These are phyloP conservation scores for Aurelia sp. DNA, from an alignment of 30 jellyfish, hydroid and myxozoan genomes.

Conservation along the genomic window DNA sequence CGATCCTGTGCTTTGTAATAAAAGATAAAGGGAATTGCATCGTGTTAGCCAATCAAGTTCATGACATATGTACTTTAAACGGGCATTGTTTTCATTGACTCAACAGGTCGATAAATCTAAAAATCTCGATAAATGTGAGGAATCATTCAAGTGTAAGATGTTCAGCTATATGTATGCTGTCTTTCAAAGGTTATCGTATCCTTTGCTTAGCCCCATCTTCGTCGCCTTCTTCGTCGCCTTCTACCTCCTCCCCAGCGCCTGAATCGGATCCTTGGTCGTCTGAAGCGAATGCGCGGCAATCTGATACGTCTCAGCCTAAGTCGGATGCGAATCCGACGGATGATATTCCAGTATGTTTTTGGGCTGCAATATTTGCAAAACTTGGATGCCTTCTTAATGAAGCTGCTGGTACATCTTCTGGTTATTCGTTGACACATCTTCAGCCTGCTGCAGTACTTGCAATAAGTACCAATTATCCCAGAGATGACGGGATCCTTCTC, in stretches of 20 bases:
- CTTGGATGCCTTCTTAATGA: constrained; percentile 28
- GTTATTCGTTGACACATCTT: constrained; percentile 19
- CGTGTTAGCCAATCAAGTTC: no score
- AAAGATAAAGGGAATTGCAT: no score
- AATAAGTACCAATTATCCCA: constrained; percentile 20
- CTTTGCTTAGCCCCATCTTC: no score
- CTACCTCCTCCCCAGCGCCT: constrained; percentile 9
- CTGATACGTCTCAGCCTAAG: constrained; percentile 31
- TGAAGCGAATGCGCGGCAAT: background rate
- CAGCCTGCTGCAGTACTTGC: constrained; percentile 41
- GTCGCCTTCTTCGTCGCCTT: no score
- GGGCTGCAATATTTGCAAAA: constrained; percentile 55
- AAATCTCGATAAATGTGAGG: no score
- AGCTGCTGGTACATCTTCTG: constrained; percentile 28
- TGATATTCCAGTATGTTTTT: constrained; percentile 17
- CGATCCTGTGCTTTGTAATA: no score
- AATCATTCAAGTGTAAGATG: no score
- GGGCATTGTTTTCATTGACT: no score
- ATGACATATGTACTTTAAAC: no score
- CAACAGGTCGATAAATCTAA: no score
- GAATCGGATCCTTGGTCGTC: constrained; percentile 36
- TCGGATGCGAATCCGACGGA: constrained; percentile 32
- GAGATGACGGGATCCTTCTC: constrained; percentile 49
- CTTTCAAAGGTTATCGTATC: no score
- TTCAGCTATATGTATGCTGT: no score